phyloP scores from a whole-genome alignment of 37 sponge, comb jelly and placozoan species.

The Chondrilla cf. caribensis region DNA sequence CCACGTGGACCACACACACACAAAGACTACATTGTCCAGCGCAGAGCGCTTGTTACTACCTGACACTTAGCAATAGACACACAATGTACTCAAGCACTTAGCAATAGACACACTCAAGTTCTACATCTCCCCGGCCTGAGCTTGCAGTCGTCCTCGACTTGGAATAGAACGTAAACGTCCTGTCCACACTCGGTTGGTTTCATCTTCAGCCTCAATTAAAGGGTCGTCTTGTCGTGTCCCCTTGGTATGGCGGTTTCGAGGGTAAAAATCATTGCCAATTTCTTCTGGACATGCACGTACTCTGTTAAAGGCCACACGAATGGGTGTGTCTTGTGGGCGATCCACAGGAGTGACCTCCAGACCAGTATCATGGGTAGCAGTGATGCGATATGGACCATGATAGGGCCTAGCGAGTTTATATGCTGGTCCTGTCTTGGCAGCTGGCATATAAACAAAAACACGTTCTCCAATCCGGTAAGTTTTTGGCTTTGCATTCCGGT shows the following conservation, averaged over 20 bases:
- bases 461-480: slow-evolving; percentile 10
- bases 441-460: slow-evolving; percentile 18
- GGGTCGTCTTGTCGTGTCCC: too few species aligned
- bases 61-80: too few species aligned
- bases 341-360: slow-evolving; percentile 17
- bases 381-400: slow-evolving; percentile 28
- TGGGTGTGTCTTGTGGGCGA: not conserved
- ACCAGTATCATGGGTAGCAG: not conserved
- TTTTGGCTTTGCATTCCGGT: not conserved
- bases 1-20: too few species aligned
- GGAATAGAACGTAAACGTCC: not conserved
- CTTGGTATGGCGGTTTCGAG: not conserved
- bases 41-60: too few species aligned
- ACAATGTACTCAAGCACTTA: too few species aligned
- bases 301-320: not conserved
- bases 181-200: not conserved
- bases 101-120: too few species aligned
- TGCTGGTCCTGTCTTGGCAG: not conserved
- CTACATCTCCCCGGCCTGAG: not conserved
- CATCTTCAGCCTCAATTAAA: not conserved
- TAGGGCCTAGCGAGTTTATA: slow-evolving; percentile 32
- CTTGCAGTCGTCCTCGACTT: not conserved
- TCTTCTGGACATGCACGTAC: slow-evolving; percentile 19
- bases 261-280: not conserved
- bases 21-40: too few species aligned